Percentiles rank a stretch among this genome's conserved stretches.
Conservation (phyloP, 1,140 invertebrate species). For the Pogonus chalceus region DNA sequence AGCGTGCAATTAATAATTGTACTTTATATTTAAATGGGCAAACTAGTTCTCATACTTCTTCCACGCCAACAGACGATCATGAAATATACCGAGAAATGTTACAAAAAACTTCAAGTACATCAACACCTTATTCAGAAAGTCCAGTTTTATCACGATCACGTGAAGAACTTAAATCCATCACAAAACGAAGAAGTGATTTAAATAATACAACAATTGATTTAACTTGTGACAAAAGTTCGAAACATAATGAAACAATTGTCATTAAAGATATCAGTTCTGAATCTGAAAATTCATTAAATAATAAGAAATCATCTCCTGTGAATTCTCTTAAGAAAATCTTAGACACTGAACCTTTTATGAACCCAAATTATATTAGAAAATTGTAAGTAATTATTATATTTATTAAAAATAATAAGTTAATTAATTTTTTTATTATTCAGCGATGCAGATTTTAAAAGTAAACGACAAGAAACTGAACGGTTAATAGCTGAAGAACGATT, state of each 20-base stretch:
- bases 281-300: conserved; percentile 26
- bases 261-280: conserved; percentile 32
- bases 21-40: no score
- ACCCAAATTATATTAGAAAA: conserved; percentile 9
- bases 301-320: conserved; percentile 27
- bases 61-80: no score
- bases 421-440: background rate
- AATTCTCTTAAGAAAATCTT: conserved; percentile 29
- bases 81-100: no score
- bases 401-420: background rate
- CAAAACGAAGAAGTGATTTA: no score
- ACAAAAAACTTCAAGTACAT: no score
- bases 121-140: no score
- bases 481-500: background rate
- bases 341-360: conserved; percentile 17
- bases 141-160: no score
- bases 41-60: no score
- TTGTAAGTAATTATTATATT: conserved; percentile 22
- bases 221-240: background rate
- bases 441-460: background rate
- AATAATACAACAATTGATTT: background rate
- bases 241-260: conserved; percentile 22
- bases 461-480: background rate
- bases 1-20: no score
- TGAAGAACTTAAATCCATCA: no score